Evolutionary conservation across 2,797 vertebrate species (phyloP).

Genomic region (Mareca penelope): DNA sequence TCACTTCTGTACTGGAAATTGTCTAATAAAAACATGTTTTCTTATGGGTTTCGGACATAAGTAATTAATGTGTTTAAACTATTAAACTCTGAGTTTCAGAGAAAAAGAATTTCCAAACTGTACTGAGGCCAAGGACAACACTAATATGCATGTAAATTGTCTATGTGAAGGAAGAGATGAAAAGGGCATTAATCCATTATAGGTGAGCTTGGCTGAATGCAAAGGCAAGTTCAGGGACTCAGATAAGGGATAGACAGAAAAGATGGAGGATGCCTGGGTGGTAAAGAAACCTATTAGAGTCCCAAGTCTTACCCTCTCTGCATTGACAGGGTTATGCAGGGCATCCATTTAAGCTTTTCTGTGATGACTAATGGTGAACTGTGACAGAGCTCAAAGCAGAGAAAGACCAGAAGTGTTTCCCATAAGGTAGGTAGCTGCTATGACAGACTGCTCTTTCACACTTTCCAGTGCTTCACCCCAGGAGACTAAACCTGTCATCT

Average conservation of each 20-base stretch:
- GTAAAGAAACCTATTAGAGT: not conserved
- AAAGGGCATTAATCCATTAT: not conserved
- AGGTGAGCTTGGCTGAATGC: not conserved
- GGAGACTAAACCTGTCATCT: constrained; percentile 51
- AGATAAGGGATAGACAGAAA: not conserved
- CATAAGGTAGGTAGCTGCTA: not conserved
- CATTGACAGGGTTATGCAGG: rapidly evolving
- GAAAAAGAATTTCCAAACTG: not conserved
- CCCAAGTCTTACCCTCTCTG: not conserved
- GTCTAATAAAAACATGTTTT: not conserved
- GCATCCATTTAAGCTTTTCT: not conserved
- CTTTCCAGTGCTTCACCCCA: constrained; percentile 8
- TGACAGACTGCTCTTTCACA: constrained; percentile 5
- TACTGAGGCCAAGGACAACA: not conserved
- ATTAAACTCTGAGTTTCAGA: not conserved
- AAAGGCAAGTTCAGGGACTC: not conserved
- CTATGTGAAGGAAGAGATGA: not conserved
- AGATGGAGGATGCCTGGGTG: not conserved
- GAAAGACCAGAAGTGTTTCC: not conserved
- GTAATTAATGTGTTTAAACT: not conserved
- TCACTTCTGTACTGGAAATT: not conserved
- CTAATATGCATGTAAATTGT: not conserved
- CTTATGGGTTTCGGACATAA: not conserved
- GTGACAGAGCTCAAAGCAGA: rapidly evolving
- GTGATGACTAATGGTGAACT: not conserved